Evolutionary conservation across 2,113 vertebrate species (phyloP), one percentile per base, ranked within the genome.

Genomic region (Mobula birostris): DNA sequence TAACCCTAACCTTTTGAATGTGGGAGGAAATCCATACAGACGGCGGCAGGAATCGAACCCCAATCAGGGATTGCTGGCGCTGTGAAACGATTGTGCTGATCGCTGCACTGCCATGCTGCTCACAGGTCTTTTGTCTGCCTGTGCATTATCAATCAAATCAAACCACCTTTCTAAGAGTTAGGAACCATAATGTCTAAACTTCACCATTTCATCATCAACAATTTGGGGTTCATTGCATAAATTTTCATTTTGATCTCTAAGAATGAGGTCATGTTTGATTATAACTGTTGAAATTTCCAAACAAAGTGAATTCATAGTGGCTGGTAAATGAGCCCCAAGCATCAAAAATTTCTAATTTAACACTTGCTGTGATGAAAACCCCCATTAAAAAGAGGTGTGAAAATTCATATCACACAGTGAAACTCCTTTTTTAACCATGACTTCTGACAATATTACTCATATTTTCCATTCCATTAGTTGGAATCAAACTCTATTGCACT

Each of bases 331-430:
- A 32, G 61, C 66, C 85, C 85, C 63, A 1, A 66, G 29, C 85
- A 90, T 90, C 61, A 32, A 66, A 63, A 29, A 66, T 32, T 90
- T 68, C 85, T 90, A 68, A 90, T 90, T 90, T 66, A 66, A 90
- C 85, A 88, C 29, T 32, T 11, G 1, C 61, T 79, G 77, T 11
- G 66, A 32, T 66, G 85, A 68, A 90, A 66, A n/a, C 7, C 14
- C 15, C 85, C 63, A 63, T 19, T 2, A 6, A 87, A 58, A 29
- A 21, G 66, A 40, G 9, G 85, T 90, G 61, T 90, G 61, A 90
- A 90, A 68, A 90, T 66, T 66, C 85, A 90, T 66, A 17, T 90
- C 85, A 90, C 61, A 32, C 85, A 90, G 58, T 14, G 85, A 32
- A 90, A 2, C n/a, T 66, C 29, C 7, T 29, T 66, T 88, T 17